Conservation (phyloP, 2,888 invertebrate genomes). For the Calameuta idolon region DNA sequence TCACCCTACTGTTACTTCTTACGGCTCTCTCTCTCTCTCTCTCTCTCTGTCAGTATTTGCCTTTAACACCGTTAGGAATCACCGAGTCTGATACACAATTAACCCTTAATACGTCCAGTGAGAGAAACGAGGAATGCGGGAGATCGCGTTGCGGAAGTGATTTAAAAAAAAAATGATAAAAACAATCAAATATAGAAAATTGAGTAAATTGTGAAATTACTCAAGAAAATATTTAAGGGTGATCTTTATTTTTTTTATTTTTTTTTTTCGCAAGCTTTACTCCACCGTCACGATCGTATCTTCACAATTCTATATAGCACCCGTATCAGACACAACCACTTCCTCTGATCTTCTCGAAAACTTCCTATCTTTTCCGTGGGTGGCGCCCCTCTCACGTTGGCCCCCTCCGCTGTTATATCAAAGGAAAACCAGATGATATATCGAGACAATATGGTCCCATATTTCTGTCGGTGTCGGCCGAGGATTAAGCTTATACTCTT, state of each 20-base stretch:
- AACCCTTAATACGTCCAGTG: neutral
- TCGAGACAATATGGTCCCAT: slow-evolving; percentile 53
- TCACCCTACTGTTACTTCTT: neutral
- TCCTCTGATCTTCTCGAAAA: neutral
- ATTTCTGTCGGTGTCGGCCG: slow-evolving; percentile 50
- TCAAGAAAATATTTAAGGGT: neutral
- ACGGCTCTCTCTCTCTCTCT: neutral
- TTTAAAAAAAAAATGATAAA: neutral
- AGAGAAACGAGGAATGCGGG: neutral
- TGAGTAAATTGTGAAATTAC: neutral
- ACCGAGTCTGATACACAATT: neutral
- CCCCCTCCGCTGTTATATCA: slow-evolving; percentile 30
- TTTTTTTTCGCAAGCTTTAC: slow-evolving; percentile 17
- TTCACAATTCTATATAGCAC: neutral
- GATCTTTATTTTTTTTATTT: neutral
- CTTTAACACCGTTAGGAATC: neutral
- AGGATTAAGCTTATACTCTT: slow-evolving; percentile 56
- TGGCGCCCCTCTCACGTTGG: neutral
- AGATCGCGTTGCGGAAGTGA: neutral
- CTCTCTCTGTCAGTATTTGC: neutral
- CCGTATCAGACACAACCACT: neutral
- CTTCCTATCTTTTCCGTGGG: neutral
- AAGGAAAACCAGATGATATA: slow-evolving; percentile 51
- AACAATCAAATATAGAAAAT: neutral
- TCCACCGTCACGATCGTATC: slow-evolving; percentile 12